phyloP scores from a whole-genome alignment of 1,140 invertebrate species.

The Charaxes varanes region DNA sequence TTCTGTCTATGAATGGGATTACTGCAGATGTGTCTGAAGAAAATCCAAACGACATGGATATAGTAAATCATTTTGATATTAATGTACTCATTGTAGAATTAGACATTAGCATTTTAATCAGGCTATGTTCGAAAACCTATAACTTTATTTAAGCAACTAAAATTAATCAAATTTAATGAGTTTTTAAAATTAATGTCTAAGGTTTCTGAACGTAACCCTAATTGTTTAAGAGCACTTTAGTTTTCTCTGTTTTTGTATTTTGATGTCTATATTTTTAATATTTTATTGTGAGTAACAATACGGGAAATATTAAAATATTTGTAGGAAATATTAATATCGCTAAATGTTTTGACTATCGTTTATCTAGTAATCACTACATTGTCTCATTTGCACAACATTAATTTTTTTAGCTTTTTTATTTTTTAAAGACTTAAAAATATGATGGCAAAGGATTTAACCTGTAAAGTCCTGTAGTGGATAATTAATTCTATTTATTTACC shows the following conservation, averaged over 20 bases:
- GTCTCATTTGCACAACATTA: no score
- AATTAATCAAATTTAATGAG: conserved; percentile 30
- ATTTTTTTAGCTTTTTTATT: no score
- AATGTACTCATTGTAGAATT: conserved; percentile 40
- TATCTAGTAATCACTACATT: no score
- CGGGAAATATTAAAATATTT: no score
- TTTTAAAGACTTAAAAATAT: no score
- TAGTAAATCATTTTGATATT: conserved; percentile 60
- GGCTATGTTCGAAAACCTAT: conserved; percentile 71
- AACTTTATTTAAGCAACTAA: conserved; percentile 5
- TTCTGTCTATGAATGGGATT: conserved; percentile 64
- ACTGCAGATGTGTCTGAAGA: conserved; percentile 47
- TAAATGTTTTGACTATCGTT: no score
- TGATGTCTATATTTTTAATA: not conserved
- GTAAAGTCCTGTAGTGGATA: no score
- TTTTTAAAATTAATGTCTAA: conserved; percentile 25
- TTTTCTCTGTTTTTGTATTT: conserved; percentile 1
- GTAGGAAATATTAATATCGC: no score
- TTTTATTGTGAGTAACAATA: no score
- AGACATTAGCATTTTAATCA: conserved; percentile 42
- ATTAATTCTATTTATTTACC: no score
- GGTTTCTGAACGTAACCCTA: conserved; percentile 72
- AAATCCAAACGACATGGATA: conserved; percentile 48
- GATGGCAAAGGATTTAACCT: no score
- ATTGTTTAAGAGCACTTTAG: conserved; percentile 31